Evolutionary conservation across 2,888 invertebrate species (phyloP), one percentile per base, ranked within the genome.

Genomic region (Ryuthela nishihirai): DNA sequence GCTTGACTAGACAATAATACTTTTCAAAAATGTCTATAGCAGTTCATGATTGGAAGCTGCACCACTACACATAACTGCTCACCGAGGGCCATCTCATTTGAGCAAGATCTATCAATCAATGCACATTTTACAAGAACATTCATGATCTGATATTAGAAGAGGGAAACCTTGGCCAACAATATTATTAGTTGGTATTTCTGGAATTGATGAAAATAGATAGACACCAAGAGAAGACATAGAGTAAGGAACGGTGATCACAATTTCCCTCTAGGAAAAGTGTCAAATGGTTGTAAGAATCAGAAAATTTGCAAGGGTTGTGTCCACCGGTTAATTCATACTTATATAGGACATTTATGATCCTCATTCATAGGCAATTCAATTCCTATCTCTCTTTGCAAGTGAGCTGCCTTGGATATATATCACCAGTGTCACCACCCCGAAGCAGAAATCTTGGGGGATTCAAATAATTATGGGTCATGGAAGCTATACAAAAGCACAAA

Each of bases 31-130:
- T 32, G 43, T 48, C 49, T 42, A 55, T 50, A 50, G 56, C 56
- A 52, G 52, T 58, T 47, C 47, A 58, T 58, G 46, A 58, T 46
- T 46, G 52, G 50, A 52, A 58, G 56, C 52, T 46, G 50, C 52
- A 52, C 56, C 50, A 58, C 56, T 58, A 58, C 56, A 47, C 52
- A 58, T 47, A 58, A 58, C 50, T 58, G 56, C 56, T 45, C 56
- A 52, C 35, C 25, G 52, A 58, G 56, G 52, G 39, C 45, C 50
- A 58, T 46, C 56, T 58, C 56, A 29, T 42, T 58, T 58, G 56
- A 58, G 56, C 56, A 58, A 58, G 23, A 29, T 41, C 56, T 58
- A 58, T 52, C 56, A 46, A 46, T 52, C 46, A 43, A 50, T 58
- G 56, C 56, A 58, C 45, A 52, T 52, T 46, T 38, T 58, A 42